Base-by-base conservation (phyloP, 53 echinoderm and acorn worm genomes). In the Echinometra lucunter region DNA sequence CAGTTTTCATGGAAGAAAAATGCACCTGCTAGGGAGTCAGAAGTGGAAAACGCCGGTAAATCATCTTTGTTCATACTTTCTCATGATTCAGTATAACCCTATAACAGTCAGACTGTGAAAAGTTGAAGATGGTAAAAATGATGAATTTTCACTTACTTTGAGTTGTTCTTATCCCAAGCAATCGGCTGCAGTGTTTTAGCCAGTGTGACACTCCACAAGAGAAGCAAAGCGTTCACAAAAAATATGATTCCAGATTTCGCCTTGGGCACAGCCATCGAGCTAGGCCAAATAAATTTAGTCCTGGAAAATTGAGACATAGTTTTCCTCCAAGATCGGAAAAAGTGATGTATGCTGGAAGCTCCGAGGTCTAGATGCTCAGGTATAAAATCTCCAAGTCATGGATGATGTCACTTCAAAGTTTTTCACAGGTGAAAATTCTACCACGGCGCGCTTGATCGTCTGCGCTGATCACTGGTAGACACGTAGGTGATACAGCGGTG, bases 121-220 rank as follows among this genome's bases (percentile, higher is more conserved):
- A 1, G 13, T 6, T 18, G 19, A 78, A 19, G 40, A 38, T 42
- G 2, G 21, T 21, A 78, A 34, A 72, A 30, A 11, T 4, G 4
- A 34, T 38, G 27, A 10, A 11, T n/a, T 28, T 88, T 88, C 8
- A 8, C 91, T 91, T 91, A 91, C 91, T 91, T 91, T 69, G 91
- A 58, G 63, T 66, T 91, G 91, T 91, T 67, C 42, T 91, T 91
- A 28, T 67, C 69, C 91, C 91, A 91, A n/a, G 63, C 45, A n/a
- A 91, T 91, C 91, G 91, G 91, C 69, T 66, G 42, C 30, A 91
- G 30, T 34, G 91, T 91, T 69, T 69, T 91, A 27, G 91, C 91
- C 69, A 91, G 37, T 45, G 91, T 91, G 63, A 91, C 91, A 44
- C 91, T 91, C 91, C 91, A 91, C 1, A 91, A 38, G 7, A 91